These are phyloP conservation scores for Dicentrarchus labrax DNA, from an alignment of 2,113 vertebrate genomes.

Conservation along the genomic window DNA sequence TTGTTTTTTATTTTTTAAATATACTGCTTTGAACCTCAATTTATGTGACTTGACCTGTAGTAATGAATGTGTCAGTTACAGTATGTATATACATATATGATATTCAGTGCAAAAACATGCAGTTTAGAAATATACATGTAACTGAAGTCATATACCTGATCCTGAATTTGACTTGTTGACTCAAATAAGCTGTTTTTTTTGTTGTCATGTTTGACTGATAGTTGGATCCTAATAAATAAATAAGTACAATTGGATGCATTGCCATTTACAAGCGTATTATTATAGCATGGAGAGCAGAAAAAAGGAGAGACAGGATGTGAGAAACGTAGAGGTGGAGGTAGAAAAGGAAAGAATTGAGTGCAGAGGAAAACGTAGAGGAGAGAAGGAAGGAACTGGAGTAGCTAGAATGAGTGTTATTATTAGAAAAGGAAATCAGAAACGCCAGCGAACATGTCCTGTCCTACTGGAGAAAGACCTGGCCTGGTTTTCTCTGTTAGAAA, in stretches of 20 bases:
- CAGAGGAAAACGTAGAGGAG: slow-evolving; percentile 20
- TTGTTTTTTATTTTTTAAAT: background rate
- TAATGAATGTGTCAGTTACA: background rate
- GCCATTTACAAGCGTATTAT: background rate
- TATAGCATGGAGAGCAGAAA: background rate
- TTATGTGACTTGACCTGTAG: background rate
- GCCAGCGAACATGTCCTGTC: slow-evolving; percentile 12
- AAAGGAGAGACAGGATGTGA: background rate
- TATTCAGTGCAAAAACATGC: background rate
- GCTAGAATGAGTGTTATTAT: slow-evolving; percentile 37
- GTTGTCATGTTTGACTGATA: background rate
- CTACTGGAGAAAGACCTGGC: slow-evolving; percentile 15
- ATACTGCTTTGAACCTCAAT: background rate
- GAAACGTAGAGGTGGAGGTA: background rate
- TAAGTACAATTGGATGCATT: background rate
- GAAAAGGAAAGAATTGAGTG: slow-evolving; percentile 14
- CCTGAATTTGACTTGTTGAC: background rate
- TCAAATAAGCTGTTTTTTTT: background rate
- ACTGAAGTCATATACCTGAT: background rate
- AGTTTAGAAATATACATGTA: background rate
- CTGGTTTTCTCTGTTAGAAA: slow-evolving; percentile 10
- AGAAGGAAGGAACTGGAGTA: slow-evolving; percentile 35
- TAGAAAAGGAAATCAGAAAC: slow-evolving; percentile 44
- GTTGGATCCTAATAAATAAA: background rate
- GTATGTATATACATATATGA: background rate